phyloP scores from a whole-genome alignment of 2,113 vertebrate genomes.

The Phainopepla nitens region DNA sequence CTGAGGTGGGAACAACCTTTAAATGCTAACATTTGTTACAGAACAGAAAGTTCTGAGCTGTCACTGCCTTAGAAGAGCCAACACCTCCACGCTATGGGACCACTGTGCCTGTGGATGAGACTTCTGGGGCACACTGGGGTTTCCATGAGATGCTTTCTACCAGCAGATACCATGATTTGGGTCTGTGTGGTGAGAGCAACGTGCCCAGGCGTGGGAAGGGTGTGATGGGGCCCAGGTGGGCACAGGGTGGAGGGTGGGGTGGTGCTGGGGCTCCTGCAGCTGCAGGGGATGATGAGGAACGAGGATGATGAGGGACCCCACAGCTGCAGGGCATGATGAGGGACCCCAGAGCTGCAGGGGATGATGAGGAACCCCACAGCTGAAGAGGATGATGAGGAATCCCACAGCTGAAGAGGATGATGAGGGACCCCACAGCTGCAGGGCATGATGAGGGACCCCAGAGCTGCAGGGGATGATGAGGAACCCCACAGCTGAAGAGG shows the following conservation, averaged over 20 bases:
- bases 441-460: background rate
- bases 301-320: no score
- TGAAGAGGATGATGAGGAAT: no score
- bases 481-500: no score
- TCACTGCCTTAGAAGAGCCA: background rate
- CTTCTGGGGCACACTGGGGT: background rate
- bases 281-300: background rate
- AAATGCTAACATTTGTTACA: background rate
- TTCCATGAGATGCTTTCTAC: background rate
- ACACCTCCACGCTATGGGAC: rapidly evolving
- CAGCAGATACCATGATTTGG: rapidly evolving
- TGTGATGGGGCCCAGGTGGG: background rate
- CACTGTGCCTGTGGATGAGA: rapidly evolving
- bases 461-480: no score
- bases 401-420: no score
- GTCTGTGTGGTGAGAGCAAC: rapidly evolving
- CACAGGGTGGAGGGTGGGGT: rapidly evolving
- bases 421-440: background rate
- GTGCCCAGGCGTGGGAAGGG: rapidly evolving
- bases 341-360: no score
- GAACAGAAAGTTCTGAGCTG: background rate
- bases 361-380: no score
- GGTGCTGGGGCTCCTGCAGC: background rate
- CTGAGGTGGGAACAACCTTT: background rate
- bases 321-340: no score